These are phyloP conservation scores for Nebria salina DNA, from an alignment of 2,888 invertebrate species.

Conservation along the genomic window DNA sequence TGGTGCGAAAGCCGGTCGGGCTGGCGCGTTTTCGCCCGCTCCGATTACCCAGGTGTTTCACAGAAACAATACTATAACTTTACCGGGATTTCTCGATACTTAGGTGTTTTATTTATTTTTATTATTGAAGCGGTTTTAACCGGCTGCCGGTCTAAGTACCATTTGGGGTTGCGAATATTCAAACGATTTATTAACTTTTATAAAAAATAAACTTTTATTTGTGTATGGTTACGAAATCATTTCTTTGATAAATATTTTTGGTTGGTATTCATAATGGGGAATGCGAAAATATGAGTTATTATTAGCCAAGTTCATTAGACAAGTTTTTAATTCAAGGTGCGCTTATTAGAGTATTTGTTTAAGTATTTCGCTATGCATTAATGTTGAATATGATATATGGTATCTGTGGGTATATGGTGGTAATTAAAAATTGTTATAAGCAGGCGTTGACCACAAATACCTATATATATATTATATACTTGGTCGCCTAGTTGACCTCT, in stretches of 20 bases:
- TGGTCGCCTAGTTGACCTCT: neutral
- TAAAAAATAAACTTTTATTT: neutral
- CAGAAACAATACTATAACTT: constrained; percentile 23
- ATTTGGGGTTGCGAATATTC: neutral
- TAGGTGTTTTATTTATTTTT: constrained; percentile 9
- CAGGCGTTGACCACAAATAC: neutral
- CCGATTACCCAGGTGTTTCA: constrained; percentile 21
- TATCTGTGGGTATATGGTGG: constrained; percentile 1
- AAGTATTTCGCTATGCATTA: neutral
- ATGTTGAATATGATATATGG: neutral
- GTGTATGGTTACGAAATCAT: neutral
- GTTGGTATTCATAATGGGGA: neutral
- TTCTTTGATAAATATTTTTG: neutral
- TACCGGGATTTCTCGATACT: constrained; percentile 31
- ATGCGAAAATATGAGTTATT: neutral
- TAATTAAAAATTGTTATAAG: neutral
- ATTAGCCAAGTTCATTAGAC: neutral
- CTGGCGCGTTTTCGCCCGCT: constrained; percentile 35
- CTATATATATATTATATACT: neutral
- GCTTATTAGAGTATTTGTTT: neutral
- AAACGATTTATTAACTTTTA: neutral
- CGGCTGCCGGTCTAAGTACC: neutral
- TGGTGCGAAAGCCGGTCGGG: constrained; percentile 52
- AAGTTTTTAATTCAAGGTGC: neutral
- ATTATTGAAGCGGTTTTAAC: neutral